Evolutionary conservation across 2,797 vertebrate species (phyloP).

Genomic region (Sebastes dallii): DNA sequence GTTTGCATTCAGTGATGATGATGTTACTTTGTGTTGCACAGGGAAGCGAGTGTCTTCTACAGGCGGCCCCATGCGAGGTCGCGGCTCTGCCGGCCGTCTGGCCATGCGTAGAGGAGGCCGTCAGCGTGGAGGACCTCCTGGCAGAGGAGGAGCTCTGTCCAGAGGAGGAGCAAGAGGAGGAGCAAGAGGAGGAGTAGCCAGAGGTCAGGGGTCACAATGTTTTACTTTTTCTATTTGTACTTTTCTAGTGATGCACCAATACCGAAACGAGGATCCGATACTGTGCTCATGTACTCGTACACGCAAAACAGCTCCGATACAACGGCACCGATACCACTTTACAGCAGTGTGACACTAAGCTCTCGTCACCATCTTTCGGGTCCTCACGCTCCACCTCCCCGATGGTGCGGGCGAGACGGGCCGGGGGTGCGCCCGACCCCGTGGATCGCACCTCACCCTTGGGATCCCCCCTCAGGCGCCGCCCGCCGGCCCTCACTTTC

Average conservation of each 20-base stretch:
- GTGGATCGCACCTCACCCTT: too few relatives aligned
- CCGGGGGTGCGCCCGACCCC: too few relatives aligned
- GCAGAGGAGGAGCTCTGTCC: slow-evolving; percentile 84
- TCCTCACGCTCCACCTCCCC: too few relatives aligned
- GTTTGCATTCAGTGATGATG: neutral
- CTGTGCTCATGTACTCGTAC: too few relatives aligned
- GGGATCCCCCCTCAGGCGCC: too few relatives aligned
- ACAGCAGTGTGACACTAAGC: too few relatives aligned
- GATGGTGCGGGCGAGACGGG: too few relatives aligned
- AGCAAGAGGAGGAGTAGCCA: slow-evolving; percentile 72
- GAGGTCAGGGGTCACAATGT: slow-evolving; percentile 78
- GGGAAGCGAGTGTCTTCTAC: slow-evolving; percentile 59
- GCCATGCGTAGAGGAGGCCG: slow-evolving; percentile 86
- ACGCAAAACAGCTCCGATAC: too few relatives aligned
- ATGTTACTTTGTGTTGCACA: slow-evolving; percentile 14
- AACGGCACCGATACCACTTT: too few relatives aligned
- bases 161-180: slow-evolving; percentile 85
- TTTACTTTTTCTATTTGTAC: neutral
- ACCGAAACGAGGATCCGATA: fast-evolving
- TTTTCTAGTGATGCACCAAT: neutral
- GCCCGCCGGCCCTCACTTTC: too few relatives aligned
- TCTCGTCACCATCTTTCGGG: too few relatives aligned
- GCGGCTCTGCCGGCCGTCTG: slow-evolving; percentile 85
- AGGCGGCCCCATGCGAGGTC: slow-evolving; percentile 87
- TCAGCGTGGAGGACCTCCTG: slow-evolving; percentile 83